Conservation (phyloP, 2,888 invertebrate species). For the Drosophila multiciliata region DNA sequence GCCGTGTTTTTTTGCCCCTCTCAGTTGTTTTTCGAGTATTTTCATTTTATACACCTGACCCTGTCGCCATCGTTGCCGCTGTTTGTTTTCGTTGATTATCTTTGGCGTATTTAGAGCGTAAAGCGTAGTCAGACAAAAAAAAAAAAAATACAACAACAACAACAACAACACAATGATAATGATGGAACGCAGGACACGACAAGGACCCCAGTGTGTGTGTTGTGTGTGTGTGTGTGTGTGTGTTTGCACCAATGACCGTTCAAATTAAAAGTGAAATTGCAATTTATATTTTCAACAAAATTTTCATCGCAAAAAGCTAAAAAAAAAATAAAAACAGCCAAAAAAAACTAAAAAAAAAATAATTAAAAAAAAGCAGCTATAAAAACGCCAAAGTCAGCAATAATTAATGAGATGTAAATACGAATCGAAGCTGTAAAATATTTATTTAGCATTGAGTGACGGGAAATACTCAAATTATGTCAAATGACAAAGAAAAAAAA, state of each 20-base stretch:
- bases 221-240: not conserved
- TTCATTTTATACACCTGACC: conserved; percentile 76
- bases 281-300: conserved; percentile 79
- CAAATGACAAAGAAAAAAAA: not conserved
- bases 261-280: conserved; percentile 79
- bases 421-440: not conserved
- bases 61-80: conserved; percentile 69
- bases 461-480: not conserved
- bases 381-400: not conserved
- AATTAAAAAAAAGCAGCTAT: not conserved
- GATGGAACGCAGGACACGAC: conserved; percentile 59
- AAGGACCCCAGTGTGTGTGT: conserved; percentile 27
- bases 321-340: conserved; percentile 20
- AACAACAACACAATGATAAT: conserved; percentile 53
- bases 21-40: conserved; percentile 5
- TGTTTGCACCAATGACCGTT: conserved; percentile 12
- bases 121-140: conserved; percentile 80
- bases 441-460: not conserved
- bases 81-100: conserved; percentile 83
- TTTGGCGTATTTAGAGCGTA: conserved; percentile 84
- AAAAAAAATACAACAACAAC: conserved; percentile 8
- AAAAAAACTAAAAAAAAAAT: not conserved
- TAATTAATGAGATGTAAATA: conserved; percentile 21
- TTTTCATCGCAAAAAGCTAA: conserved; percentile 56
- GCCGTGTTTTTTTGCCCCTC: conserved; percentile 11